Evolutionary conservation across 2,888 invertebrate species (phyloP), one percentile per base, ranked within the genome.

Genomic region (Mallateleia sp.): DNA sequence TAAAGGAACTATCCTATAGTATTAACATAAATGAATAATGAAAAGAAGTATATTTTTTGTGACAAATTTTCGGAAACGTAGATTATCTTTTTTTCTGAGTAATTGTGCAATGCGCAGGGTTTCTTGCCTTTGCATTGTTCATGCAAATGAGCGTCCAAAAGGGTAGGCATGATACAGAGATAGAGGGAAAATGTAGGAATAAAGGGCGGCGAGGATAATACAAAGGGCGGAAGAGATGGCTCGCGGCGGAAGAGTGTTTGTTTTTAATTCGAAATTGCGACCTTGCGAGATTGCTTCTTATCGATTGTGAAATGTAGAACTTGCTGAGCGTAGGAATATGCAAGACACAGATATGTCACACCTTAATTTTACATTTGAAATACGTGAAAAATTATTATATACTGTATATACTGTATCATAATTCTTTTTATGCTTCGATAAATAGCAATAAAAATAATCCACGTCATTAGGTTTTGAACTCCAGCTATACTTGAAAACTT

Each of bases 101-200:
- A 77, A 86, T 82, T 66, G 82, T 69, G 82, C 82, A 52, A 74
- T 74, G 64, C 64, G 69, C 78, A 50, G 66, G 62, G 62, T 45
- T 81, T 60, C 80, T 78, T 69, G 77, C 78, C 72, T 60, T 86
- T 67, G 89, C 81, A 86, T 89, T 88, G 82, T 89, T 90, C 88
- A 90, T 90, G 91, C 87, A 91, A 91, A 91, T 90, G 88, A 86
- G 79, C 71, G 85, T 77, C 50, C 71, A 79, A 80, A 86, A 78
- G 87, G 85, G 72, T 80, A 64, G 60, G 71, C 32, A 74, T 52
- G 74, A 47, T 67, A 52, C 54, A 24, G 74, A 69, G 75, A 64
- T 52, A 62, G 82, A 66, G 83, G 71, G 83, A 62, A 85, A 86
- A 88, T 84, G 79, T 71, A 38, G 72, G 81, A 79, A 86, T 81